Evolutionary conservation across 2,888 invertebrate genomes (phyloP).

Genomic region (Euphydryas editha): DNA sequence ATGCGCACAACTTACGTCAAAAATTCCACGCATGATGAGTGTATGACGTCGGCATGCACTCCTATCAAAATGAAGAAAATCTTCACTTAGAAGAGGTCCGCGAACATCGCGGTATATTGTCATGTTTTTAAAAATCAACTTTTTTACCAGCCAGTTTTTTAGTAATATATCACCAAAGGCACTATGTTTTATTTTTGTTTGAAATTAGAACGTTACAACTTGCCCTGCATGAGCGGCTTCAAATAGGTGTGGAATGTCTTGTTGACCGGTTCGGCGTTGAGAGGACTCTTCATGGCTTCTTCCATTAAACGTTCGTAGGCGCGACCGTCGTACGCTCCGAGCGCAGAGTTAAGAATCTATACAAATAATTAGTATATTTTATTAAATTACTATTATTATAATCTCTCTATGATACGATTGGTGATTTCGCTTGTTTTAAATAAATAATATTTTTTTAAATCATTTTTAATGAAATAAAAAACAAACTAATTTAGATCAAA

Average conservation of each 20-base stretch:
- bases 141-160: not conserved
- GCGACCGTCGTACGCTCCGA: constrained; percentile 93
- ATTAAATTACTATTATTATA: not conserved
- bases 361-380: not conserved
- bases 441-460: too few species aligned
- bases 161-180: constrained; percentile 1
- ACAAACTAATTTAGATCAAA: too few species aligned
- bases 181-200: not conserved
- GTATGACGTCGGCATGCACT: too few species aligned
- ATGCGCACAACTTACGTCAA: too few species aligned
- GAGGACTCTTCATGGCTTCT: constrained; percentile 91
- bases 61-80: too few species aligned
- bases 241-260: constrained; percentile 88
- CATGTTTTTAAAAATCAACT: not conserved
- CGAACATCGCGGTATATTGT: too few species aligned
- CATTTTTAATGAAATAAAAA: too few species aligned
- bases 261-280: constrained; percentile 92
- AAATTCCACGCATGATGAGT: too few species aligned
- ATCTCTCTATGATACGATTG: too few species aligned
- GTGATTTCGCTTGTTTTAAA: too few species aligned
- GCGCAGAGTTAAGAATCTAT: constrained; percentile 86
- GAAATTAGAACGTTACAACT: constrained; percentile 74
- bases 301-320: constrained; percentile 92
- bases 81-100: too few species aligned
- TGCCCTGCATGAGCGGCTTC: constrained; percentile 91